These are phyloP conservation scores for Saxicola maurus DNA, from an alignment of 2,797 vertebrate species.

Conservation along the genomic window DNA sequence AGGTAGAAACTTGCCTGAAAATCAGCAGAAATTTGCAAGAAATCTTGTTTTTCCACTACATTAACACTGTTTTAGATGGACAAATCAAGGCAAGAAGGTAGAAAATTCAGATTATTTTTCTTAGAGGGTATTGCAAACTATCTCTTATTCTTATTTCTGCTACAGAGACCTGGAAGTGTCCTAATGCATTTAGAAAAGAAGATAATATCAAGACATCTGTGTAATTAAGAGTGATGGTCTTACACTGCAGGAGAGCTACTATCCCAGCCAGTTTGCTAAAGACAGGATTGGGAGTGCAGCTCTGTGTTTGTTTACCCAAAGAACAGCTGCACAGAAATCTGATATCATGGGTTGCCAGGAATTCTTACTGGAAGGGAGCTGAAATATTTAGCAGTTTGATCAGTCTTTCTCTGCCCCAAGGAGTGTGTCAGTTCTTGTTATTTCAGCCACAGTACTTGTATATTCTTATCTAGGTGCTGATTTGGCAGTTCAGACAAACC, in stretches of 20 bases:
- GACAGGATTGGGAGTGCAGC: background rate
- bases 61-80: background rate
- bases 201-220: background rate
- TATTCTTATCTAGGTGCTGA: background rate
- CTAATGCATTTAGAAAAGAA: background rate
- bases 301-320: background rate
- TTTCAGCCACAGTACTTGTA: background rate
- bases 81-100: background rate
- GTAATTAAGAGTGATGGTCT: slow-evolving; percentile 17
- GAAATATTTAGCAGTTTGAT: slow-evolving; percentile 23
- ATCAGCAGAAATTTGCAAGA: background rate
- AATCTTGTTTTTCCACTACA: background rate
- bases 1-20: background rate
- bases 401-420: background rate
- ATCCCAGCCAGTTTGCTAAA: background rate
- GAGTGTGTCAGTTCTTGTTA: slow-evolving; percentile 3
- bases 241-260: background rate
- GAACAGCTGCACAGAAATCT: slow-evolving; percentile 15
- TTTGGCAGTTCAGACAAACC: background rate
- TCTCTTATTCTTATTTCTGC: background rate
- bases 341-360: background rate
- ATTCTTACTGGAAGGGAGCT: background rate
- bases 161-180: background rate
- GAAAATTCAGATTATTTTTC: background rate
- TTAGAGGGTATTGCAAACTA: background rate